Conservation (phyloP, 2,888 invertebrate species). For the Phlogophora meticulosa region DNA sequence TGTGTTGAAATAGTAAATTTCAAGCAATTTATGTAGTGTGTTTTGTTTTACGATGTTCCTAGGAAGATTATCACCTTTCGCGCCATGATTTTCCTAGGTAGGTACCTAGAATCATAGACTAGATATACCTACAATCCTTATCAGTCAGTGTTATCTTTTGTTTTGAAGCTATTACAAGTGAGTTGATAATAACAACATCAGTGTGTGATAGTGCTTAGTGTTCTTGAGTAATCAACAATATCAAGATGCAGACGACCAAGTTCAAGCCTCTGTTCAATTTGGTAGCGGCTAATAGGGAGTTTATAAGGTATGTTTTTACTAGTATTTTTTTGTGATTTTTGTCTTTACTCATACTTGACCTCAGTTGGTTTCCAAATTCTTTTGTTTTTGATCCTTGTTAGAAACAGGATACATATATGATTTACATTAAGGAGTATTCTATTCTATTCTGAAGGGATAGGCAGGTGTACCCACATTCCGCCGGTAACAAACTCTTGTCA, state of each 20-base stretch:
- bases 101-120: too few species aligned
- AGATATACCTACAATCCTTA: not conserved
- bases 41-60: not conserved
- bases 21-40: not conserved
- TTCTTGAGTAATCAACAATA: slow-evolving; percentile 16
- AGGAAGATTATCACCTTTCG: not conserved
- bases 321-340: not conserved
- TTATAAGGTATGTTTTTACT: slow-evolving; percentile 39
- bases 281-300: slow-evolving; percentile 33
- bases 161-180: not conserved
- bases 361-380: too few species aligned
- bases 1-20: too few species aligned
- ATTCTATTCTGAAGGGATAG: too few species aligned
- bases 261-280: slow-evolving; percentile 42
- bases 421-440: too few species aligned
- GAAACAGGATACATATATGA: too few species aligned
- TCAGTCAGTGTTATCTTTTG: not conserved
- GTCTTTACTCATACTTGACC: too few species aligned
- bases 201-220: not conserved
- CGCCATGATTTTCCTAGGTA: not conserved
- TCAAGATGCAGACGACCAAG: slow-evolving; percentile 44
- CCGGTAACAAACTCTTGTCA: too few species aligned
- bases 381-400: too few species aligned
- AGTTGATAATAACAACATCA: not conserved
- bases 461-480: too few species aligned